These are phyloP conservation scores for Pseudeuparius sepicola DNA, from an alignment of 2,888 invertebrate genomes.

Conservation along the genomic window DNA sequence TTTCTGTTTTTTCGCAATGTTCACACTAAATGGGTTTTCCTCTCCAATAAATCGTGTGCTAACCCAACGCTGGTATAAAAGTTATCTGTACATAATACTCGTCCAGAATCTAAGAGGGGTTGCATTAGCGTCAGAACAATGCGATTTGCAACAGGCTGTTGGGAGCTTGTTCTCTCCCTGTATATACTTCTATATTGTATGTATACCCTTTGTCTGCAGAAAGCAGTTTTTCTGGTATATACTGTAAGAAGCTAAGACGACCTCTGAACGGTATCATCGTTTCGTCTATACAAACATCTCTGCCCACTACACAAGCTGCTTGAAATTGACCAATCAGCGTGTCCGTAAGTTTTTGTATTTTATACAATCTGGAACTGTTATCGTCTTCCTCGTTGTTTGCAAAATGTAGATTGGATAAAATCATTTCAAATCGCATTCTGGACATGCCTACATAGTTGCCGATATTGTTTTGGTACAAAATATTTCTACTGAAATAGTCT, in stretches of 20 bases:
- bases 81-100: constrained; percentile 24
- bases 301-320: constrained; percentile 19
- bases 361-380: constrained; percentile 15
- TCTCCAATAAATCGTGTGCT: constrained; percentile 15
- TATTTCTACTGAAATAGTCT: constrained; percentile 14
- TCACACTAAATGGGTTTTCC: constrained; percentile 19
- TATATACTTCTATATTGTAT: constrained; percentile 16
- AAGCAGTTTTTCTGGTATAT: constrained; percentile 20
- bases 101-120: constrained; percentile 21
- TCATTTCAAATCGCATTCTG: constrained; percentile 14
- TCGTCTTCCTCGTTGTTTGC: constrained; percentile 17
- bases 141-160: constrained; percentile 9
- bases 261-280: constrained; percentile 27
- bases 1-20: constrained; percentile 20
- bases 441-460: constrained; percentile 10
- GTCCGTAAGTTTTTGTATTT: constrained; percentile 18
- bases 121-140: constrained; percentile 24
- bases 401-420: constrained; percentile 18
- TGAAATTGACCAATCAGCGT: constrained; percentile 21
- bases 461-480: constrained; percentile 9
- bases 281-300: constrained; percentile 25
- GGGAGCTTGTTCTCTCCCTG: constrained; percentile 11
- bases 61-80: constrained; percentile 23
- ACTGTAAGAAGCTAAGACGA: constrained; percentile 22
- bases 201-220: constrained; percentile 15